Conservation (phyloP, 2,797 vertebrate species). For the Myotis vivesi region DNA sequence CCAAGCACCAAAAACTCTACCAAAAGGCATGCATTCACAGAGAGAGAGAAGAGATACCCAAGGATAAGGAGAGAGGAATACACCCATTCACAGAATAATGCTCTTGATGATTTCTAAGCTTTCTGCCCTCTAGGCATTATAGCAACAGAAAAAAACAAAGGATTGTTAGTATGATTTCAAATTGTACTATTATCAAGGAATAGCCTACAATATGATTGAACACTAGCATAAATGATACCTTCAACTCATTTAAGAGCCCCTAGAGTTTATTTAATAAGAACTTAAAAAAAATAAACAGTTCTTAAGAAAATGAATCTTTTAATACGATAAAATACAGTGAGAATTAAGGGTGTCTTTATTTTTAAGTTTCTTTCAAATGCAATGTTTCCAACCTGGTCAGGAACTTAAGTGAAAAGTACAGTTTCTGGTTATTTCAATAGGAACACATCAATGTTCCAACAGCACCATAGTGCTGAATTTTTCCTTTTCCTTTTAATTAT, state of each 20-base stretch:
- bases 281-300: background rate
- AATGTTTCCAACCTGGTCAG: background rate
- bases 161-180: background rate
- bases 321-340: background rate
- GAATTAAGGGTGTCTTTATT: background rate
- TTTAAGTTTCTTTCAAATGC: background rate
- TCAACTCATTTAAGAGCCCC: background rate
- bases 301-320: background rate
- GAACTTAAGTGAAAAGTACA: background rate
- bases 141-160: background rate
- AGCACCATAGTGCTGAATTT: background rate
- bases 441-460: background rate
- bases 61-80: no score
- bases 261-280: background rate
- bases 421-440: background rate
- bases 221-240: background rate
- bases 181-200: background rate
- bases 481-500: background rate
- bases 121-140: background rate
- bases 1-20: background rate
- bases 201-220: background rate
- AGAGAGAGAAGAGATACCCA: no score
- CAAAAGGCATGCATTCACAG: no score
- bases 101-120: background rate
- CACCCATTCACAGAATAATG: background rate